Percentiles rank a stretch among this genome's conserved stretches.
Conservation (phyloP, 2,888 invertebrate genomes). For the Eulithis testata region DNA sequence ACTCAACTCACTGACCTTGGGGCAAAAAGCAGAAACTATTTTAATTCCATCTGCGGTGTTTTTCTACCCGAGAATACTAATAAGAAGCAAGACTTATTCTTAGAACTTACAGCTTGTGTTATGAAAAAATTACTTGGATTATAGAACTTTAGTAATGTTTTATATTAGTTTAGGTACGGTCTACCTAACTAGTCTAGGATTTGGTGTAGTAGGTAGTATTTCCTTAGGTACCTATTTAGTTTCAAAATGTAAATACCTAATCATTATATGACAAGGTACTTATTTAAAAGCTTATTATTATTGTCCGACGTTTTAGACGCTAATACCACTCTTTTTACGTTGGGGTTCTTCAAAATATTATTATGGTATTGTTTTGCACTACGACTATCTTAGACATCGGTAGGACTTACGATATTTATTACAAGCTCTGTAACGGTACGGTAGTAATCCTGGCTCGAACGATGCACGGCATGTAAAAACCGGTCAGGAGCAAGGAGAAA, state of each 20-base stretch:
- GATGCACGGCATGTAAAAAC: neutral
- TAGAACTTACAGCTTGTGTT: slow-evolving; percentile 45
- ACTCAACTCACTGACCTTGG: slow-evolving; percentile 78
- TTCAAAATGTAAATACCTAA: no score
- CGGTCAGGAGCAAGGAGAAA: neutral
- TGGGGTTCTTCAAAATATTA: neutral
- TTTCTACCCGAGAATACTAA: slow-evolving; percentile 69
- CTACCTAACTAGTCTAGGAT: neutral
- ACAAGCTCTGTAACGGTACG: no score
- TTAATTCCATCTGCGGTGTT: slow-evolving; percentile 69
- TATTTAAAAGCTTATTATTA: no score
- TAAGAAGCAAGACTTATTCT: slow-evolving; percentile 56
- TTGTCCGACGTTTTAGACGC: no score
- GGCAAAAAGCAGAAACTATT: slow-evolving; percentile 77
- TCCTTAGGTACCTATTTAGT: no score
- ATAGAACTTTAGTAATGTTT: slow-evolving; percentile 26
- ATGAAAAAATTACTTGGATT: slow-evolving; percentile 36
- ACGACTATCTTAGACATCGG: neutral
- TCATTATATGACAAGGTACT: no score
- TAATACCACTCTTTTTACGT: neutral
- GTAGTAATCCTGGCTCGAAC: no score
- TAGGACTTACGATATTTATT: neutral
- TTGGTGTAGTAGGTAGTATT: no score
- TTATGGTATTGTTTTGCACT: neutral
- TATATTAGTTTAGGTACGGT: no score